Percentiles rank a stretch among this genome's conserved stretches.
phyloP scores from a whole-genome alignment of 2,888 invertebrate genomes.

The Drosophila mimica region DNA sequence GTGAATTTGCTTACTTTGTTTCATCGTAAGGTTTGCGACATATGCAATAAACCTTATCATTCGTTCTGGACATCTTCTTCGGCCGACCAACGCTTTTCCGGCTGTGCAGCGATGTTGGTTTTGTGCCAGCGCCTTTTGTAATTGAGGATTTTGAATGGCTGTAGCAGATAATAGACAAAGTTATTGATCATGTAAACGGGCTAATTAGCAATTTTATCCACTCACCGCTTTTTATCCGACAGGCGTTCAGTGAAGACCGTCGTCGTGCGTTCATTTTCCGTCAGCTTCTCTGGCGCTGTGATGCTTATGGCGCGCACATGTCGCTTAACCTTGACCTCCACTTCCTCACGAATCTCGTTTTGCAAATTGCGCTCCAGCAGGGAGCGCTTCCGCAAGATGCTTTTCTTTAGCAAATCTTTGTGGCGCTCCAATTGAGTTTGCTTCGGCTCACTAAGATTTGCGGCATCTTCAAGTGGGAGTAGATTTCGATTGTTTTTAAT shows the following conservation, averaged over 20 bases:
- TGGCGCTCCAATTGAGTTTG: conserved; percentile 90
- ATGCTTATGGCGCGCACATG: conserved; percentile 75
- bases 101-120: conserved; percentile 42
- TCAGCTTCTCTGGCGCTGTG: conserved; percentile 64
- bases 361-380: conserved; percentile 95
- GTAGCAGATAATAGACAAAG: background rate
- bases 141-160: conserved; percentile 33
- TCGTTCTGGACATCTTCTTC: conserved; percentile 85
- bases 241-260: conserved; percentile 45
- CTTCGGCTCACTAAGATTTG: conserved; percentile 81
- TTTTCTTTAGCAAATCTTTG: conserved; percentile 96
- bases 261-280: conserved; percentile 57
- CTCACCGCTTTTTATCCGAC: conserved; percentile 58
- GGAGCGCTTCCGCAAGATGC: conserved; percentile 95
- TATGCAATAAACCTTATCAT: conserved; percentile 94
- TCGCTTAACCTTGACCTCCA: conserved; percentile 85
- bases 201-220: background rate
- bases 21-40: conserved; percentile 98
- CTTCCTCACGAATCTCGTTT: conserved; percentile 94
- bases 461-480: conserved; percentile 33
- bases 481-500: conserved; percentile 53
- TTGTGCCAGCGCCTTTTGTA: conserved; percentile 32
- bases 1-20: conserved; percentile 88
- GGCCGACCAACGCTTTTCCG: conserved; percentile 57
- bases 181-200: background rate